Evolutionary conservation across 2,888 invertebrate species (phyloP).

Genomic region (Stenurella melanura): DNA sequence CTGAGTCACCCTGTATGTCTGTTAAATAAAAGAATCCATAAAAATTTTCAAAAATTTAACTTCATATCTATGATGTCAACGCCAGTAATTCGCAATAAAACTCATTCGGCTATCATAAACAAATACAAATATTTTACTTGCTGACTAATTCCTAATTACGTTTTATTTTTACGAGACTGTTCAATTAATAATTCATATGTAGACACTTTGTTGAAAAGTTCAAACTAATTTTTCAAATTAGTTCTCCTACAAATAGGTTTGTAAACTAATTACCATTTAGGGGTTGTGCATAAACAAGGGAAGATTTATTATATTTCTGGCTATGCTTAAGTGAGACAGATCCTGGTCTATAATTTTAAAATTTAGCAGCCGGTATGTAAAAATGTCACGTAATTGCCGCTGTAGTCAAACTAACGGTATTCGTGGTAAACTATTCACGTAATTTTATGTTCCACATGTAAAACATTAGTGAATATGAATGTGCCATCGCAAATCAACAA

Average conservation of each 20-base stretch:
- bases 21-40: too few relatives aligned
- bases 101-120: too few relatives aligned
- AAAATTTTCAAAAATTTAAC: too few relatives aligned
- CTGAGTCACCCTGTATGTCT: too few relatives aligned
- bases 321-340: neutral
- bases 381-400: slow-evolving; percentile 52
- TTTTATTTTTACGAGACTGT: too few relatives aligned
- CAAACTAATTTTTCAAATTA: neutral
- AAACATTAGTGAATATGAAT: slow-evolving; percentile 33
- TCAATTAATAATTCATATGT: neutral
- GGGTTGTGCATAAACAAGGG: neutral
- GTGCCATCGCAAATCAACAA: slow-evolving; percentile 21
- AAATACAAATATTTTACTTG: too few relatives aligned
- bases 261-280: neutral
- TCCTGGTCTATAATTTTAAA: slow-evolving; percentile 50
- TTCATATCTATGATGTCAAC: too few relatives aligned
- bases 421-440: slow-evolving; percentile 45
- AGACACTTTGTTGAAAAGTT: neutral
- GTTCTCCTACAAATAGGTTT: neutral
- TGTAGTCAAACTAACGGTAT: slow-evolving; percentile 45
- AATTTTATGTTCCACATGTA: slow-evolving; percentile 30
- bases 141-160: too few relatives aligned
- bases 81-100: too few relatives aligned
- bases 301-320: slow-evolving; percentile 17
- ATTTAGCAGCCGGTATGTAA: slow-evolving; percentile 51